Conservation (phyloP, 2,888 invertebrate species). For the Macropis europaea region DNA sequence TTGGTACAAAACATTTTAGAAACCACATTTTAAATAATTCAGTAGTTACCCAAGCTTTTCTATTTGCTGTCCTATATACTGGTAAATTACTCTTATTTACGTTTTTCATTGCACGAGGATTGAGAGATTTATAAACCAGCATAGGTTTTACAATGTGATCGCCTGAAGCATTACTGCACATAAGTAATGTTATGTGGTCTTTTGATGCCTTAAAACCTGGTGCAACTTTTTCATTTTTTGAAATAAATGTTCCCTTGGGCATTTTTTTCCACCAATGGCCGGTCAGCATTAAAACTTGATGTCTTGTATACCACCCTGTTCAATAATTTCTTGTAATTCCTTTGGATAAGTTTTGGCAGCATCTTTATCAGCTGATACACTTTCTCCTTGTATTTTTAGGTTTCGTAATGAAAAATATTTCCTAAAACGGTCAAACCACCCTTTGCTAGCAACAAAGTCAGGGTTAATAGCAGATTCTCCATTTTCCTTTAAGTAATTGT, state of each 20-base stretch:
- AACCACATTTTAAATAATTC: too few species aligned
- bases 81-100: constrained; percentile 54
- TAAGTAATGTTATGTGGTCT: constrained; percentile 64
- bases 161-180: constrained; percentile 66
- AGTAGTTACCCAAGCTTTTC: constrained; percentile 65
- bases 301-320: background rate
- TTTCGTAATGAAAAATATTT: background rate
- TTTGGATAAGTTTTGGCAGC: background rate
- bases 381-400: constrained; percentile 1
- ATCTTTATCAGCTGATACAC: background rate
- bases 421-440: background rate
- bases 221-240: constrained; percentile 23
- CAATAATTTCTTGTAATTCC: constrained; percentile 2
- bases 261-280: constrained; percentile 12
- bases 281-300: constrained; percentile 18
- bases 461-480: constrained; percentile 10
- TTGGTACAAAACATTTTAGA: too few species aligned
- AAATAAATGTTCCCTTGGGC: constrained; percentile 1
- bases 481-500: constrained; percentile 49
- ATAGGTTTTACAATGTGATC: constrained; percentile 63
- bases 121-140: constrained; percentile 61
- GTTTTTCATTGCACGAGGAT: constrained; percentile 63
- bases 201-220: constrained; percentile 62
- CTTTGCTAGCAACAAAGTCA: constrained; percentile 4
- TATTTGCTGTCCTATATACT: constrained; percentile 62